Evolutionary conservation across 2,888 invertebrate species (phyloP).

Genomic region (Netelia fuscicornis): DNA sequence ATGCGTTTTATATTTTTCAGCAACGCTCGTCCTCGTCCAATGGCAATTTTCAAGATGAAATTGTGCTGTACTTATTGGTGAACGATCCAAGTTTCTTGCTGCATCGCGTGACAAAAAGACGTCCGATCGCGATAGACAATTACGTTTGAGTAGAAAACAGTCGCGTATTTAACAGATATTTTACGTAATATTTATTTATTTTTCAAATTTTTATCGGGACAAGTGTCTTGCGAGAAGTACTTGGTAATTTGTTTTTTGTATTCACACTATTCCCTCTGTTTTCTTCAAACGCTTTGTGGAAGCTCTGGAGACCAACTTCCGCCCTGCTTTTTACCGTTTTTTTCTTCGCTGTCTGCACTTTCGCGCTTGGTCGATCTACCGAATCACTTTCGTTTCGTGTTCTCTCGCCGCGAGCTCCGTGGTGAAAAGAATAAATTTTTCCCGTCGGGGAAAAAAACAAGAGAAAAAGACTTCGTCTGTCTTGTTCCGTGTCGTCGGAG

Average conservation of each 20-base stretch:
- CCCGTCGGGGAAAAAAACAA: constrained; percentile 4
- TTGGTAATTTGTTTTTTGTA: neutral
- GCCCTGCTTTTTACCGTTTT: constrained; percentile 45
- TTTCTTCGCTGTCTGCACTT: constrained; percentile 54
- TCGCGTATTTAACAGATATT: too few species aligned
- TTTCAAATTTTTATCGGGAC: too few species aligned
- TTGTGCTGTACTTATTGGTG: constrained; percentile 5
- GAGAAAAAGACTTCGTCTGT: too few species aligned
- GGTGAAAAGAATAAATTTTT: constrained; percentile 20
- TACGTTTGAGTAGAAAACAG: neutral
- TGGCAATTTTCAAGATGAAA: neutral
- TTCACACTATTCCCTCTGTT: constrained; percentile 4
- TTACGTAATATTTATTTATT: too few species aligned
- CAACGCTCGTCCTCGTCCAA: constrained; percentile 11
- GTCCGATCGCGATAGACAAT: constrained; percentile 20
- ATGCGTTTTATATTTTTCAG: constrained; percentile 20
- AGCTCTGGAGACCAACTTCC: constrained; percentile 57
- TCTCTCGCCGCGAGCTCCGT: constrained; percentile 22
- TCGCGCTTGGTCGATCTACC: constrained; percentile 68
- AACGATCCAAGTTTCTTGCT: constrained; percentile 24
- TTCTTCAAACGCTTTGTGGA: constrained; percentile 37
- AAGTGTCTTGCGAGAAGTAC: neutral
- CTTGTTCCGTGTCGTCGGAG: too few species aligned
- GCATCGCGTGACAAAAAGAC: neutral
- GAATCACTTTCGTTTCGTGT: constrained; percentile 68